These are phyloP conservation scores for Falcunculus frontatus DNA, from an alignment of 2,113 vertebrate genomes.

Conservation along the genomic window DNA sequence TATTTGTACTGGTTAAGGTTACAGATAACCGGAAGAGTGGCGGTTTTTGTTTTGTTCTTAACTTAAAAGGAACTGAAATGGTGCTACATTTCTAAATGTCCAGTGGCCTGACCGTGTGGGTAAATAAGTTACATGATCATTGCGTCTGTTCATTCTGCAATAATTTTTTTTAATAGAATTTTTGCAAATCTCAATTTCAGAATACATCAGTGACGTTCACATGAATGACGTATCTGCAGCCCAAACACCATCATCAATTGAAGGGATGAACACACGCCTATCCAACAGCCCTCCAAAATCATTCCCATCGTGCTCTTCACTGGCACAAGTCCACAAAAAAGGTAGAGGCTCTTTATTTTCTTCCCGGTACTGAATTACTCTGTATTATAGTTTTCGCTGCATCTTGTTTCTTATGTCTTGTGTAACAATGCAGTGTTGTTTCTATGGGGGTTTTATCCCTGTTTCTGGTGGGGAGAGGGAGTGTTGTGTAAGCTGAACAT, in stretches of 20 bases:
- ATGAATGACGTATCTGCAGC: conserved; percentile 79
- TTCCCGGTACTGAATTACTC: not conserved
- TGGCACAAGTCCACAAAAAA: conserved; percentile 87
- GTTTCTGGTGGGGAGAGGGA: not conserved
- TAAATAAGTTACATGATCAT: not conserved
- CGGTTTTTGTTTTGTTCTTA: not conserved
- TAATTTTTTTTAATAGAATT: not conserved
- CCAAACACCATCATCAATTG: conserved; percentile 75
- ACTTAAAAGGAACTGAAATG: not conserved
- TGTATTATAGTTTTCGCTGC: not conserved
- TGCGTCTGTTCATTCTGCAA: not conserved
- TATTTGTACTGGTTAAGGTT: not conserved
- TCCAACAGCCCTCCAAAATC: conserved; percentile 89
- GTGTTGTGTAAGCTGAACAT: not conserved
- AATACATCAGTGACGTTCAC: conserved; percentile 83
- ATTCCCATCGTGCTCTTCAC: conserved; percentile 77
- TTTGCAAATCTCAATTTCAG: conserved; percentile 65
- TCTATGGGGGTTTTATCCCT: not conserved
- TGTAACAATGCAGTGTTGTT: not conserved
- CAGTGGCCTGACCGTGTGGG: not conserved
- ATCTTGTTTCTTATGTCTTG: not conserved
- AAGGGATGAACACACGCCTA: conserved; percentile 78
- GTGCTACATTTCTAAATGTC: not conserved
- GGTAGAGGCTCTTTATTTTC: conserved; percentile 64
- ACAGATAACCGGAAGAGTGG: not conserved